phyloP scores from a whole-genome alignment of 2,113 vertebrate species.

The Grammomys dolichurus region DNA sequence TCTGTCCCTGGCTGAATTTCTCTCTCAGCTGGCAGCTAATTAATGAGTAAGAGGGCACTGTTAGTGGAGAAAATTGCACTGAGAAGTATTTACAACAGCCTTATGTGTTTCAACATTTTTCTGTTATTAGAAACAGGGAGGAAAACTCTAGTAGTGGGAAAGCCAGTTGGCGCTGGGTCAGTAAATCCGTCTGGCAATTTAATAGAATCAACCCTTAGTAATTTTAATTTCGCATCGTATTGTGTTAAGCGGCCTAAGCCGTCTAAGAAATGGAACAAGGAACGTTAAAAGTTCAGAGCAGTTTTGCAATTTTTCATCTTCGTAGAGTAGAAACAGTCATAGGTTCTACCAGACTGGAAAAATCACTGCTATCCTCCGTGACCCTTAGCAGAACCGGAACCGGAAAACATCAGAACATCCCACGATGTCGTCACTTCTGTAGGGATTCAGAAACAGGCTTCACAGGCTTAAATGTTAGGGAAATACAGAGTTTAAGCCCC shows the following conservation, averaged over 20 bases:
- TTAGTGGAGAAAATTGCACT: constrained; percentile 60
- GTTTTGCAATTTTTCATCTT: constrained; percentile 36
- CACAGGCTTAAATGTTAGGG: constrained; percentile 22
- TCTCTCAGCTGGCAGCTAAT: constrained; percentile 67
- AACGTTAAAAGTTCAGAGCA: background rate
- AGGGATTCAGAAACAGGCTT: constrained; percentile 32
- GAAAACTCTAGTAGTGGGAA: constrained; percentile 66
- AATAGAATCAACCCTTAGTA: constrained; percentile 61
- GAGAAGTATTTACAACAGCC: constrained; percentile 70
- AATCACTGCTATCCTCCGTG: constrained; percentile 5
- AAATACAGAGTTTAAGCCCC: constrained; percentile 38
- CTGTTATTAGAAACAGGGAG: constrained; percentile 78
- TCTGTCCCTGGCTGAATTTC: constrained; percentile 38
- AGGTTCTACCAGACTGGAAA: constrained; percentile 7
- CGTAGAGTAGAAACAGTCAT: background rate
- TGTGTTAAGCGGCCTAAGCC: constrained; percentile 47
- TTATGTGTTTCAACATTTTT: constrained; percentile 69
- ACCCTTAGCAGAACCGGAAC: constrained; percentile 2
- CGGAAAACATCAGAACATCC: constrained; percentile 29
- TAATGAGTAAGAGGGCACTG: constrained; percentile 60
- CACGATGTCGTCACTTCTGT: constrained; percentile 43
- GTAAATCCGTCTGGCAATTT: constrained; percentile 60
- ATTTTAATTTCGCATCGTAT: constrained; percentile 65
- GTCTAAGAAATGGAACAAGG: background rate
- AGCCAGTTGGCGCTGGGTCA: constrained; percentile 63